Conservation (phyloP, 2,797 vertebrate genomes). For the Helarctos malayanus region DNA sequence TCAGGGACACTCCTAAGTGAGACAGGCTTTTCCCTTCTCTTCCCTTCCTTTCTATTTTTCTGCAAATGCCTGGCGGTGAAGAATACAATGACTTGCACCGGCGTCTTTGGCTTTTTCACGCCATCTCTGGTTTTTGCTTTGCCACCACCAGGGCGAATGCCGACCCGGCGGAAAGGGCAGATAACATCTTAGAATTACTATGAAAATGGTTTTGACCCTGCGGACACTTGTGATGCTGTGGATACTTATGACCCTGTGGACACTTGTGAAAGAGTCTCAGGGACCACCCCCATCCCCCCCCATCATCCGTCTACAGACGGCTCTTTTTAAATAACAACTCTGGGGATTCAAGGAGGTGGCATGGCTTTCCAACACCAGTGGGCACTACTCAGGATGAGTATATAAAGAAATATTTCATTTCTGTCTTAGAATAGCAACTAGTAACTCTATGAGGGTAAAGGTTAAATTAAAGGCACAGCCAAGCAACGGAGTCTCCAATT, state of each 20-base stretch:
- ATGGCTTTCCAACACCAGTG: background rate
- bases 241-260: background rate
- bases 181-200: background rate
- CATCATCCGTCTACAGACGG: background rate
- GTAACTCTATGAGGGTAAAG: background rate
- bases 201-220: constrained; percentile 22
- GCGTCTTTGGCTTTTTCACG: background rate
- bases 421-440: constrained; percentile 38
- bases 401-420: background rate
- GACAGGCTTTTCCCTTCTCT: background rate
- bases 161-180: background rate
- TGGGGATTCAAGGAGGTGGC: background rate
- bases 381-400: background rate
- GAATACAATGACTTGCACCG: background rate
- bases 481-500: background rate
- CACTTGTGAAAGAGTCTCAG: background rate
- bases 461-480: background rate
- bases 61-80: background rate
- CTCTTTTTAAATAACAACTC: background rate
- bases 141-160: background rate
- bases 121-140: background rate
- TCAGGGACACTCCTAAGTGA: background rate
- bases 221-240: background rate
- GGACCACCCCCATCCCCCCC: background rate
- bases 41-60: background rate